These are phyloP conservation scores for Bursaphelenchus okinawaensis DNA, from an alignment of 2,888 invertebrate genomes.

Conservation along the genomic window DNA sequence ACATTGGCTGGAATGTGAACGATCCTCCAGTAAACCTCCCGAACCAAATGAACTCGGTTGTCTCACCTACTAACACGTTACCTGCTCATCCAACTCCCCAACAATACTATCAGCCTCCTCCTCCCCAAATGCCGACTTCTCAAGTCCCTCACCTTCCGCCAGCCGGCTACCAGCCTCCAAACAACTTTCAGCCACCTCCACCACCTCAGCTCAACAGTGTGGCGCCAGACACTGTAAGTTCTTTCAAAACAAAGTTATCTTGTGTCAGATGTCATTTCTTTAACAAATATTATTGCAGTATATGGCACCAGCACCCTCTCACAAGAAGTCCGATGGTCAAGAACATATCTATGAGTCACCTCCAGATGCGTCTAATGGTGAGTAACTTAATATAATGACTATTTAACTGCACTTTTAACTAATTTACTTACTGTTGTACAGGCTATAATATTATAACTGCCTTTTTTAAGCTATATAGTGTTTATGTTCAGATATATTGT, in stretches of 20 bases:
- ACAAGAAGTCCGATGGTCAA: slow-evolving; percentile 23
- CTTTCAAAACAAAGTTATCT: not conserved
- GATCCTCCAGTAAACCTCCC: slow-evolving; percentile 3
- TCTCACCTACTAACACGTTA: not conserved
- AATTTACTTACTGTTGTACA: not conserved
- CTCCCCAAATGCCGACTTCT: slow-evolving; percentile 5
- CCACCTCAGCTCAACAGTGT: slow-evolving; percentile 10
- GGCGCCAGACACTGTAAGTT: not conserved
- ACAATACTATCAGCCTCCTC: slow-evolving; percentile 4
- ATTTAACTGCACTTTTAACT: not conserved
- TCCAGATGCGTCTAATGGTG: slow-evolving; percentile 22
- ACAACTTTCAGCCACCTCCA: slow-evolving; percentile 12
- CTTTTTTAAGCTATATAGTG: too few relatives aligned
- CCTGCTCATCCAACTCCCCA: slow-evolving; percentile 12
- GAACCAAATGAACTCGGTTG: not conserved
- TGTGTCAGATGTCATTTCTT: not conserved
- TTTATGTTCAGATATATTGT: slow-evolving; percentile 23
- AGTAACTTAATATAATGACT: not conserved
- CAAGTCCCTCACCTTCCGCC: not conserved
- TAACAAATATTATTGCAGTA: not conserved
- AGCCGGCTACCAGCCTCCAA: slow-evolving; percentile 1
- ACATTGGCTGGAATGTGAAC: slow-evolving; percentile 1
- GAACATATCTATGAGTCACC: slow-evolving; percentile 39
- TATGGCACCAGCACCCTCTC: not conserved
- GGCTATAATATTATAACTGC: too few relatives aligned